Conservation (phyloP, 2,113 vertebrate genomes). For the Merops nubicus region DNA sequence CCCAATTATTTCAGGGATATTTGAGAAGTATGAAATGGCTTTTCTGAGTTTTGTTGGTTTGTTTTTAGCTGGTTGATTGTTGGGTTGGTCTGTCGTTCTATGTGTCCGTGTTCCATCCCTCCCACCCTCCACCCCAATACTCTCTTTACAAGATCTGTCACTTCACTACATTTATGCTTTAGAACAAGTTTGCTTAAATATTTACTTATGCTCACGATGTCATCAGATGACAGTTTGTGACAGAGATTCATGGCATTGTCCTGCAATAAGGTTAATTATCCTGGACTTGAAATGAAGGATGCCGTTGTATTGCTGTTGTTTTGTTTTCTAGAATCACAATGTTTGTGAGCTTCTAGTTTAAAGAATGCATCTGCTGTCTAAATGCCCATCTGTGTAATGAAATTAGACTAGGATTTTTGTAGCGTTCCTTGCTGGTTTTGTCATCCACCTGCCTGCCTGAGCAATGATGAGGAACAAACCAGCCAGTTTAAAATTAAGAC, state of each 20-base stretch:
- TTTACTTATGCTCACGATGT: not conserved
- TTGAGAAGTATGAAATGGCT: not conserved
- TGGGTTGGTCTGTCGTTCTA: too few relatives aligned
- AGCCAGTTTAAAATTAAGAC: not conserved
- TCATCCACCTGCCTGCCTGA: slow-evolving; percentile 27
- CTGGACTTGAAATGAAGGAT: slow-evolving; percentile 18
- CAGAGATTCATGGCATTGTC: slow-evolving; percentile 49
- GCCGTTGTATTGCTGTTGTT: not conserved
- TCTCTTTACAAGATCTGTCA: not conserved
- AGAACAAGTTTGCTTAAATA: slow-evolving; percentile 8
- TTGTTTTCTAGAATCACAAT: slow-evolving; percentile 21
- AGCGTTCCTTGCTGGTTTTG: not conserved
- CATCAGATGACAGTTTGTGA: not conserved
- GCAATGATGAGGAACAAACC: not conserved
- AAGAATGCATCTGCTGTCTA: slow-evolving; percentile 29
- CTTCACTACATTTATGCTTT: slow-evolving; percentile 13
- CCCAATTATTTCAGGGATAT: slow-evolving; percentile 8
- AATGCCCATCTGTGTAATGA: slow-evolving; percentile 53
- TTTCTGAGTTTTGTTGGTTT: not conserved
- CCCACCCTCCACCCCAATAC: not conserved
- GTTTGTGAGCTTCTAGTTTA: slow-evolving; percentile 48
- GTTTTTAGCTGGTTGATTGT: too few relatives aligned
- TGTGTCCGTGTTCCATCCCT: too few relatives aligned
- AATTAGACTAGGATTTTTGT: slow-evolving; percentile 43
- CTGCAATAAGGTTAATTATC: slow-evolving; percentile 51